Conservation (phyloP, 2,113 vertebrate species). For the Apodemus sylvaticus region DNA sequence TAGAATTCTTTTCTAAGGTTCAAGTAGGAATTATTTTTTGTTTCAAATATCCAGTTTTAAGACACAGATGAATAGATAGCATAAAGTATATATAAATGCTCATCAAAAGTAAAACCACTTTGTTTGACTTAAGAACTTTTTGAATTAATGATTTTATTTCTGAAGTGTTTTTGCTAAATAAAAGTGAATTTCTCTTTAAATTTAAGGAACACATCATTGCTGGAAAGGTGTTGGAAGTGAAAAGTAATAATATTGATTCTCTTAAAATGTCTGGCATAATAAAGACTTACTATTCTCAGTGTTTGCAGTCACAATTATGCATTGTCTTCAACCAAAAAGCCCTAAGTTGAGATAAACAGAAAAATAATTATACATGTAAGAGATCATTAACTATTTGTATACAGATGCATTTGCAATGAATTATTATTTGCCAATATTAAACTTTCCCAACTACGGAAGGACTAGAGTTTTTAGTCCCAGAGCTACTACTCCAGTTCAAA, state of each 20-base stretch:
- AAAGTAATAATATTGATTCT: background rate
- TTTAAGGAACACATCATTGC: background rate
- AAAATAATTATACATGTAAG: background rate
- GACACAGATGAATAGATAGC: background rate
- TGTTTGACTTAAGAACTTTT: background rate
- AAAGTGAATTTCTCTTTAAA: background rate
- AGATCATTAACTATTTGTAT: background rate
- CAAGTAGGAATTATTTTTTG: background rate
- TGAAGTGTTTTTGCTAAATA: slow-evolving; percentile 1
- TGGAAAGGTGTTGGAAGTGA: background rate
- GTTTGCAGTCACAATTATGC: background rate
- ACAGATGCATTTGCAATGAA: background rate
- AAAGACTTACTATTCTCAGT: background rate
- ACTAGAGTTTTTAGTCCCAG: background rate
- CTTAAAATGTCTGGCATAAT: background rate
- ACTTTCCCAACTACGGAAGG: background rate
- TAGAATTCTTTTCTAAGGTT: background rate
- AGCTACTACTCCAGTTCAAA: background rate
- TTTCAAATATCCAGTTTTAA: slow-evolving; percentile 15
- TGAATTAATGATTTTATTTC: background rate
- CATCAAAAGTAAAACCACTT: background rate
- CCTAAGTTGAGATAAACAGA: background rate
- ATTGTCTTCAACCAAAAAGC: background rate
- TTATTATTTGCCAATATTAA: background rate
- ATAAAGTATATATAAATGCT: background rate